Conservation (phyloP, 37 sponge, comb jelly and placozoan genomes). For the Crambe crambe region DNA sequence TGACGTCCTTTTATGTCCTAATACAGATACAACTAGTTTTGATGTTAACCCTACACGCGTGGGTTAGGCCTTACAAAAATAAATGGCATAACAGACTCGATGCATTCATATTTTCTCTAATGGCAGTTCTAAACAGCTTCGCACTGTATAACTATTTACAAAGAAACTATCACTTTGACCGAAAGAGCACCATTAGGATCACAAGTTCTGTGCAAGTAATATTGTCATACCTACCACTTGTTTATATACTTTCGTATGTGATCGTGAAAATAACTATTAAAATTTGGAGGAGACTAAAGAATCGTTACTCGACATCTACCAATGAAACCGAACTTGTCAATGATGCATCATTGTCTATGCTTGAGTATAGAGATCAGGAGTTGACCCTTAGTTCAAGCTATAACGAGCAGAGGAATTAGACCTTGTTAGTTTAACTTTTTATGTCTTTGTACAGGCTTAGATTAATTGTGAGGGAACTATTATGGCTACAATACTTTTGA, state of each 20-base stretch:
- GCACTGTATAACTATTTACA: slow-evolving; percentile 23
- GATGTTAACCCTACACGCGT: slow-evolving; percentile 26
- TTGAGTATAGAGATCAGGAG: too few species aligned
- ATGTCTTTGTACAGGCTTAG: too few species aligned
- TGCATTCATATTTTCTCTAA: slow-evolving; percentile 15
- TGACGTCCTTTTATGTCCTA: background rate
- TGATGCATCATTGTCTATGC: too few species aligned
- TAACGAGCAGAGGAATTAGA: too few species aligned
- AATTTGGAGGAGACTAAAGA: too few species aligned
- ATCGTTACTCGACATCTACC: too few species aligned
- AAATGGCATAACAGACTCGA: slow-evolving; percentile 45
- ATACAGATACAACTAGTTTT: slow-evolving; percentile 15
- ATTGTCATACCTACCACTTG: background rate
- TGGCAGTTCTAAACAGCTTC: slow-evolving; percentile 24
- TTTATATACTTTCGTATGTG: background rate
- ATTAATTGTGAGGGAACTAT: too few species aligned
- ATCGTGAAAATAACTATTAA: background rate
- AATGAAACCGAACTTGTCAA: too few species aligned
- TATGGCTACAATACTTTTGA: too few species aligned
- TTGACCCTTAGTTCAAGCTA: too few species aligned
- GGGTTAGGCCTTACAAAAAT: slow-evolving; percentile 36
- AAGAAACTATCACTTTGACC: too few species aligned
- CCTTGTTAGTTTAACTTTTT: too few species aligned
- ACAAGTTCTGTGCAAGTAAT: background rate
- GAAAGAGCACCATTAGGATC: background rate